Base-by-base conservation (phyloP, 2,888 invertebrate genomes). In the Sicus ferrugineus region DNA sequence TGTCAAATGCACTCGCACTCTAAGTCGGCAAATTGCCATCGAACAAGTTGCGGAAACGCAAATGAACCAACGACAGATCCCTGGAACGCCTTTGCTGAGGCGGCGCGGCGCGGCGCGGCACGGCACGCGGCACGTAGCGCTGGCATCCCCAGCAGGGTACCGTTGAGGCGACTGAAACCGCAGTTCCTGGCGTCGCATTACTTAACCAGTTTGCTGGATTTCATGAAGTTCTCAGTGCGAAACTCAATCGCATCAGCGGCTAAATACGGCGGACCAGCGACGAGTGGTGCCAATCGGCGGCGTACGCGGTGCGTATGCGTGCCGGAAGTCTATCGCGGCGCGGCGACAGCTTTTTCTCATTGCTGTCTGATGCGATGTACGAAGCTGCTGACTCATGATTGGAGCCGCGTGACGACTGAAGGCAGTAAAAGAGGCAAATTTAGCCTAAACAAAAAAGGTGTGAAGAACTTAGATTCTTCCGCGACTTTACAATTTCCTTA, bases 21-120 rank as follows among this genome's bases (percentile, higher is more conserved):
- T 31, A 61, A 61, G 61, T 26, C 50, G 63, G 48, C 63, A 48
- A 48, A 63, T 63, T 63, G 50, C 50, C 48, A 46, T 64, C 34
- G 28, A 64, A 64, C 50, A 64, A 50, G 64, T 64, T 64, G 64
- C 50, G 31, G 64, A 64, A 64, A 50, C 50, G 28, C 52, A 64
- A 34, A 31, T 50, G 9, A 21, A 50, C n/a, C 28, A 56, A 16
- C 14, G 34, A 9, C 56, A 30, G 52, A 0, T 14, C 16, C 42
- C n/a, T n/a, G 1, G 0, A 26, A 14, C 42, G n/a, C 56, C 11
- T 26, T 23, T 21, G 23, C 56, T 21, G 16, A 56, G 9, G 26
- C 30, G 14, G 56, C 56, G n/a, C n/a, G n/a, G n/a, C n/a, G 9
- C 9, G 14, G 42, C 42, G 7, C 9, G 34, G 34, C 7, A 34